phyloP scores from a whole-genome alignment of 2,888 invertebrate genomes.

The Orthonevra nobilis region DNA sequence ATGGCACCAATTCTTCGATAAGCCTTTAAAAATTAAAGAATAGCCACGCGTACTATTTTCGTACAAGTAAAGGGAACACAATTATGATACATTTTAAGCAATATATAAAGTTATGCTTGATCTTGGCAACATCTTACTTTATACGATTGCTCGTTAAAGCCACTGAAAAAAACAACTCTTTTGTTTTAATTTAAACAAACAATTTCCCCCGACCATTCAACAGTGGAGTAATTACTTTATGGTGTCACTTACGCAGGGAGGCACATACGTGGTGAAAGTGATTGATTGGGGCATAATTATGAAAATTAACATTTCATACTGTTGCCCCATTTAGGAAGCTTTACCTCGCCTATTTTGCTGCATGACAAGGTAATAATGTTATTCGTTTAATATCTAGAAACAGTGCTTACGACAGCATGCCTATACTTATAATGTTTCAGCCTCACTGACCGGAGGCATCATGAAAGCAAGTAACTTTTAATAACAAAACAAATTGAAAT shows the following conservation, averaged over 20 bases:
- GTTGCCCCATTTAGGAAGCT: conserved; percentile 1
- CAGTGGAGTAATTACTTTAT: not conserved
- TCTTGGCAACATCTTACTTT: too few relatives aligned
- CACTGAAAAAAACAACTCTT: not conserved
- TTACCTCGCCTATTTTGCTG: not conserved
- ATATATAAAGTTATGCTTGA: too few relatives aligned
- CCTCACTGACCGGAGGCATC: not conserved
- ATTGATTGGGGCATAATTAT: conserved; percentile 10
- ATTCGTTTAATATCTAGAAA: too few relatives aligned
- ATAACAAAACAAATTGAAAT: too few relatives aligned
- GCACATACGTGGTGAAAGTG: conserved; percentile 1
- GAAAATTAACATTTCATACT: conserved; percentile 5
- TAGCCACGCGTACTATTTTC: too few relatives aligned
- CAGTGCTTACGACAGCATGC: not conserved
- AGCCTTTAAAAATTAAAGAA: too few relatives aligned
- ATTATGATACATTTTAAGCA: too few relatives aligned
- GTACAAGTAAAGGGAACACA: too few relatives aligned
- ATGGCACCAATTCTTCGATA: too few relatives aligned
- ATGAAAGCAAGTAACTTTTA: too few relatives aligned
- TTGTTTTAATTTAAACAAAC: conserved; percentile 1
- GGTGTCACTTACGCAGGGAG: not conserved
- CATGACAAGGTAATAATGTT: not conserved
- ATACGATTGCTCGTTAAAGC: too few relatives aligned
- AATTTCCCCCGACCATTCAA: not conserved
- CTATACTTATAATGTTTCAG: not conserved